Evolutionary conservation across 1,140 invertebrate species (phyloP).

Genomic region (Trichonephila clavata): DNA sequence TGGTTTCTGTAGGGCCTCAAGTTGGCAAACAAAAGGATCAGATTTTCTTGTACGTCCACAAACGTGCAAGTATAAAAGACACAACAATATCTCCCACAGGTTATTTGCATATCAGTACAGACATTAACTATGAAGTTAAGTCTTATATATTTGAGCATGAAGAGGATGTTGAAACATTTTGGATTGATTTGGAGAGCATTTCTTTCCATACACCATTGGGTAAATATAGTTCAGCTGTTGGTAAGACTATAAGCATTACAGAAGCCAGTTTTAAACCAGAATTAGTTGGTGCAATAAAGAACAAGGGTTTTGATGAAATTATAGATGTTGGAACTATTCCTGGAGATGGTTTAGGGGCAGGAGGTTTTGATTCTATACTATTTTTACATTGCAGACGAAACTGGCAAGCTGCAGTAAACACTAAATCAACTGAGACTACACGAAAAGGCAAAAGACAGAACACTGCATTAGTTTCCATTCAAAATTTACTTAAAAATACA

Average conservation of each 20-base stretch:
- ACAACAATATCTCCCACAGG: slow-evolving; percentile 85
- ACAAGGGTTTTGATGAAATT: slow-evolving; percentile 82
- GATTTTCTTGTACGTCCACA: slow-evolving; percentile 87
- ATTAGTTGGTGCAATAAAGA: slow-evolving; percentile 82
- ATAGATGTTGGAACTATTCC: slow-evolving; percentile 85
- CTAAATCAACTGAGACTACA: neutral
- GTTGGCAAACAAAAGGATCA: slow-evolving; percentile 87
- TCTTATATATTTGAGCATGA: slow-evolving; percentile 82
- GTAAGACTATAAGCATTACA: slow-evolving; percentile 78
- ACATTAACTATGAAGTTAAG: slow-evolving; percentile 60
- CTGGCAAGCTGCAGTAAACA: slow-evolving; percentile 82
- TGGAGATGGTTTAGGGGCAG: slow-evolving; percentile 87
- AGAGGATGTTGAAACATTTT: slow-evolving; percentile 86
- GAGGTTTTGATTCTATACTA: slow-evolving; percentile 87
- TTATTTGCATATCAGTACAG: slow-evolving; percentile 84
- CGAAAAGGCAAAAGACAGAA: neutral
- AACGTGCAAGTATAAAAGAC: slow-evolving; percentile 84
- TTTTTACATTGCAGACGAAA: slow-evolving; percentile 87
- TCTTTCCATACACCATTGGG: slow-evolving; percentile 86
- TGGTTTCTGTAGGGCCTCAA: slow-evolving; percentile 87
- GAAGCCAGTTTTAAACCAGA: slow-evolving; percentile 82
- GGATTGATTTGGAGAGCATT: slow-evolving; percentile 87
- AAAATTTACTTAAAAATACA: slow-evolving; percentile 49
- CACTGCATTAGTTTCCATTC: slow-evolving; percentile 3
- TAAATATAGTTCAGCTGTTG: slow-evolving; percentile 79